A percentile compares a stretch with the other conserved stretches of the same genome.
These are phyloP conservation scores for Oryctolagus cuniculus DNA, from an alignment of 2,113 vertebrate species.

Conservation along the genomic window mOryCun1.1 NC_091433.1:182772501-182773000, in stretches of 20 bases:
- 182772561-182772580: neutral
- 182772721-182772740: neutral
- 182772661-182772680: neutral
- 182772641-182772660: neutral
- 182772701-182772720: neutral
- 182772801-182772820: neutral
- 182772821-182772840: neutral
- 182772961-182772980: constrained; percentile 14
- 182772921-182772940: neutral
- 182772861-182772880: neutral
- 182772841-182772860: neutral
- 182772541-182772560: neutral
- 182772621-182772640: neutral
- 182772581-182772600: neutral
- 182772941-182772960: neutral
- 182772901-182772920: neutral
- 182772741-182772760: neutral
- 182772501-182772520: neutral
- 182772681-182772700: neutral
- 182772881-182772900: neutral
- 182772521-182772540: neutral
- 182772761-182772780: neutral
- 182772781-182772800: neutral
- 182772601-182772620: neutral
- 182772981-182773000: neutral